Conservation (phyloP, 1,140 invertebrate species). For the Apis mellifera region DNA sequence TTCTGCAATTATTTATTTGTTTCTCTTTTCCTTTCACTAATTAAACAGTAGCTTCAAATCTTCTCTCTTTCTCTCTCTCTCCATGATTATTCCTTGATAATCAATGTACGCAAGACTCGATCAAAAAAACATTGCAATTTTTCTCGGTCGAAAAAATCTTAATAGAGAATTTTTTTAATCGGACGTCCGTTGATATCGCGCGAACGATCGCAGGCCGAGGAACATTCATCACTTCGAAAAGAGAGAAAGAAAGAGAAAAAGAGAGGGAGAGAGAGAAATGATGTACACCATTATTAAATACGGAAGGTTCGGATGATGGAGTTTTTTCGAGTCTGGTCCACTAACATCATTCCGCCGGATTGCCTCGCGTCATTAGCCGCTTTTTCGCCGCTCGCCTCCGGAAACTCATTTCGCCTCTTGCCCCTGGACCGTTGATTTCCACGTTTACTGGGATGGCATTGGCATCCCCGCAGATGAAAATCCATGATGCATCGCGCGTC, state of each 20-base stretch:
- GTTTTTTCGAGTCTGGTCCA: constrained; percentile 60
- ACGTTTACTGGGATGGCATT: constrained; percentile 48
- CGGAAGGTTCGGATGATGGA: constrained; percentile 63
- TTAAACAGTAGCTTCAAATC: too few relatives aligned
- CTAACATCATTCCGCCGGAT: constrained; percentile 63
- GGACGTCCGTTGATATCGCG: constrained; percentile 43
- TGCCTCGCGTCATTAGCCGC: constrained; percentile 64
- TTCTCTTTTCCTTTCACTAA: too few relatives aligned
- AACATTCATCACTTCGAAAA: constrained; percentile 61
- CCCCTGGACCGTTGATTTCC: constrained; percentile 63
- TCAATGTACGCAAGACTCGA: too few relatives aligned
- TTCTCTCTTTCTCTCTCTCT: too few relatives aligned
- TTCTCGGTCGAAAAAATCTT: constrained; percentile 41
- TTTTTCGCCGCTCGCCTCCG: constrained; percentile 58
- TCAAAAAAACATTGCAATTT: background rate
- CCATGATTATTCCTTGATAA: too few relatives aligned
- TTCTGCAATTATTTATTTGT: too few relatives aligned
- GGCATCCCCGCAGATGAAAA: constrained; percentile 62
- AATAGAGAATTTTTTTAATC: constrained; percentile 54
- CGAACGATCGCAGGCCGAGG: constrained; percentile 1
- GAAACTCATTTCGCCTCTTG: constrained; percentile 69
- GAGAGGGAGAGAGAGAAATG: constrained; percentile 44
- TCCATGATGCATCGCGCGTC: constrained; percentile 56
- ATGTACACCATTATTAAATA: constrained; percentile 70
- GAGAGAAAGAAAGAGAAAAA: background rate